Base-by-base conservation (phyloP, 2,888 invertebrate genomes). In the Penaeus monodon region DNA sequence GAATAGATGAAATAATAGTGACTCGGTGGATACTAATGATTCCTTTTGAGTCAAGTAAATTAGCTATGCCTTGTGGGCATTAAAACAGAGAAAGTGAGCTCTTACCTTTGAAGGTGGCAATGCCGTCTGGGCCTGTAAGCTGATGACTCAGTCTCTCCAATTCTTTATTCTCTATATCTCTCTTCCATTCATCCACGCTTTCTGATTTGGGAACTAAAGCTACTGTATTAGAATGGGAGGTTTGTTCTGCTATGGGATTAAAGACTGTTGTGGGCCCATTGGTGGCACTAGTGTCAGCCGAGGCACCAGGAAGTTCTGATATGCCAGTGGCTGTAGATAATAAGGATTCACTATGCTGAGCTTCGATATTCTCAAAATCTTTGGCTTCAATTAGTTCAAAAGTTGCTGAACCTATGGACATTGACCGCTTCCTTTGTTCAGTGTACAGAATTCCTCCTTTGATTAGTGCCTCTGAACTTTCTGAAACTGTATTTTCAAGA, bases 21-120 rank as follows among this genome's bases (percentile, higher is more conserved):
- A 57, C 57, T 57, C 57, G 3, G 17, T 57, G 17, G 57, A 20
- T 12, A 57, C 57, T 57, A 1, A 57, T 57, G 17, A 3, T 57
- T 12, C 57, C 17, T 20, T 57, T 57, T 57, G 17, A 57, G 57
- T 57, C 57, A 57, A 38, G 33, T 38, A 38, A 57, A 57, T 3
- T 3, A 57, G 17, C 17, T 57, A 20, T 57, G 17, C 57, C 14
- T 17, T 17, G 57, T n/a, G 29, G 27, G 27, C 70, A 17, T 17
- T 27, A 70, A 27, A 70, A 33, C 29, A 70, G 29, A 33, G 27
- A 70, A 33, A 24, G 10, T 8, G 4, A 10, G 27, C 57, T 63
- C 90, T 90, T 82, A 90, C 90, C 90, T 87, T 90, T 90, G 66
- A 90, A 88, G 57, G 81, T 84, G 38, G 84, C 88, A 81, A 90